Conservation (phyloP, 2,888 invertebrate species). For the Limnephilus auricula region DNA sequence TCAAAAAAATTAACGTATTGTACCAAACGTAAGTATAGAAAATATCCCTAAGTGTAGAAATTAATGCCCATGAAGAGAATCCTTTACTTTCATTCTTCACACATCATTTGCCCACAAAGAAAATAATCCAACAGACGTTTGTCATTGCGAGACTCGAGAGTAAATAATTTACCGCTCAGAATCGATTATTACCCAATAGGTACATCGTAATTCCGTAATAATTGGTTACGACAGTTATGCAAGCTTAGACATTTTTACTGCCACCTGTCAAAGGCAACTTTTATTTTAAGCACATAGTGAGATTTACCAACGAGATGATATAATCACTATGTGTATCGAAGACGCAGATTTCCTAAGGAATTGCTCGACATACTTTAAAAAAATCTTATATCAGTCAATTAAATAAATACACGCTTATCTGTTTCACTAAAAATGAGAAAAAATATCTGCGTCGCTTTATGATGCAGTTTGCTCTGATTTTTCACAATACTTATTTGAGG, state of each 20-base stretch:
- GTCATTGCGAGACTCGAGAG: neutral
- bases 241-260: neutral
- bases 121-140: neutral
- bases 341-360: too few relatives aligned
- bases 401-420: too few relatives aligned
- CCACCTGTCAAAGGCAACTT: neutral
- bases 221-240: neutral
- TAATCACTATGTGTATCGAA: neutral
- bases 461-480: neutral
- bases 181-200: slow-evolving; percentile 2
- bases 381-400: too few relatives aligned
- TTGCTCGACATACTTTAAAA: too few relatives aligned
- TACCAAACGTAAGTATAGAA: too few relatives aligned
- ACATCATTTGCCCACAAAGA: neutral
- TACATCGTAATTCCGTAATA: neutral
- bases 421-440: too few relatives aligned
- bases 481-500: too few relatives aligned
- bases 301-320: neutral
- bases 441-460: neutral
- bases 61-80: neutral
- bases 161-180: neutral
- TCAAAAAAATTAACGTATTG: too few relatives aligned
- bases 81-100: neutral
- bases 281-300: neutral
- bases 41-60: neutral